Conservation (phyloP, 2,888 invertebrate genomes). For the Acleris emargana region DNA sequence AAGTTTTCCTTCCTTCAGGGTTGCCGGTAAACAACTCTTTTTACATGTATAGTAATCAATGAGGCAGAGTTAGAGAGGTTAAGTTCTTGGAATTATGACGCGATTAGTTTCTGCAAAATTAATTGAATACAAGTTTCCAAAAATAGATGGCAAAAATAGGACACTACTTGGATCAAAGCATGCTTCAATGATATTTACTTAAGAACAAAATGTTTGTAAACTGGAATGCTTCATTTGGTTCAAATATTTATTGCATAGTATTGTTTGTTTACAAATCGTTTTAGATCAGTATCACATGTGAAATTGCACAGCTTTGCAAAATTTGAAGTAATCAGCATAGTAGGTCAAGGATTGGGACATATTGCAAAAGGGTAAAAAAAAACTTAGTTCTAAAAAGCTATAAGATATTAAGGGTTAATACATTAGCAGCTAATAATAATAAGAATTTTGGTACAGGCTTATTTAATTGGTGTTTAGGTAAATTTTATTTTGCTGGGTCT, state of each 20-base stretch:
- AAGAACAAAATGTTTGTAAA: slow-evolving; percentile 25
- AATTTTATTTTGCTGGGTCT: too few species aligned
- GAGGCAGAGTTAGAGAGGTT: slow-evolving; percentile 19
- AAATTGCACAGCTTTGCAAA: background rate
- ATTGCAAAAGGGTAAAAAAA: too few species aligned
- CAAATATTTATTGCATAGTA: slow-evolving; percentile 24
- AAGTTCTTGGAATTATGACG: slow-evolving; percentile 3
- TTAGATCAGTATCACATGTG: background rate
- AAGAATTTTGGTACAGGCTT: too few species aligned
- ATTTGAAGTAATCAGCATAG: background rate
- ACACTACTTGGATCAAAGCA: background rate
- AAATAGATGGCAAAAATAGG: background rate
- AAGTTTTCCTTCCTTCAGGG: slow-evolving; percentile 34
- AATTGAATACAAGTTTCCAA: background rate
- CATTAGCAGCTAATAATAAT: too few species aligned
- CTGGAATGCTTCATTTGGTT: slow-evolving; percentile 12
- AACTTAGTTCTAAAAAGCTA: too few species aligned
- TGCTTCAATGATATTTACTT: background rate
- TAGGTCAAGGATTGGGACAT: background rate
- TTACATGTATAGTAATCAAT: too few species aligned
- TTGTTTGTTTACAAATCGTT: slow-evolving; percentile 31
- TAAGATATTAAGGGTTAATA: too few species aligned
- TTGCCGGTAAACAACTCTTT: slow-evolving; percentile 3
- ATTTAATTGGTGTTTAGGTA: too few species aligned
- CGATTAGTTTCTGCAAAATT: background rate